Base-by-base conservation (phyloP, 37 sponge, comb jelly and placozoan species). In the Diacarnus erythraeanus region DNA sequence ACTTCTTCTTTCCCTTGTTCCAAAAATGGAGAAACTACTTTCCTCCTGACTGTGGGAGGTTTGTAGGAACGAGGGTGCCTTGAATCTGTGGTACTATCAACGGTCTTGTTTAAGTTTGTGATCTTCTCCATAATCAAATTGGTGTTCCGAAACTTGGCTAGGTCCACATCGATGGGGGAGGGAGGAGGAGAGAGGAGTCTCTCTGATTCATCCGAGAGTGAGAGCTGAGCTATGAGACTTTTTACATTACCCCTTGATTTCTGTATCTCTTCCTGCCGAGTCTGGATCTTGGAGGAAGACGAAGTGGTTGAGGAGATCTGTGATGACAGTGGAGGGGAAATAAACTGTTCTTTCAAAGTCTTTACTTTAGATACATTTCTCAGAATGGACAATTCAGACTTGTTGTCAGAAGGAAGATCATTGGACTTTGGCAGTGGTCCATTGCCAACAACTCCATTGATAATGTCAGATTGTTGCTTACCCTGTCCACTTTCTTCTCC, bases 161-260 rank as follows among this genome's bases (percentile, higher is more conserved):
- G 40, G 9, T 65, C 66, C n/a, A 35, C 18, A 12, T 21, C 77
- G n/a, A 38, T n/a, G 22, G 77, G 77, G 27, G 78, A 66, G 34
- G 78, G 39, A 44, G 75, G 15, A 4, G 75, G 59, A 2, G 39
- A 15, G 1, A 41, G 61, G 25, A 38, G 59, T 39, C 8, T 40
- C 35, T 39, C 36, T 23, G 40, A 2, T 18, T 37, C 35, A 31
- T 34, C 25, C 2, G 64, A 6, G 39, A 66, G 77, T 10, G 42
- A 35, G 35, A 84, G 44, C 29, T 57, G 77, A 21, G 77, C 84
- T 33, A 77, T 71, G 20, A 72, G 25, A 37, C 36, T 77, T 64
- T 59, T 2, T 18, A 85, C 78, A 59, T 59, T 77, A 35, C 37
- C 69, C 1, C 38, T 69, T 20, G n/a, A 57, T 27, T 15, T 15